Percentiles rank a stretch among this genome's conserved stretches.
Evolutionary conservation across 2,888 invertebrate species (phyloP).

Genomic region (Cryptocheilus praepositus): DNA sequence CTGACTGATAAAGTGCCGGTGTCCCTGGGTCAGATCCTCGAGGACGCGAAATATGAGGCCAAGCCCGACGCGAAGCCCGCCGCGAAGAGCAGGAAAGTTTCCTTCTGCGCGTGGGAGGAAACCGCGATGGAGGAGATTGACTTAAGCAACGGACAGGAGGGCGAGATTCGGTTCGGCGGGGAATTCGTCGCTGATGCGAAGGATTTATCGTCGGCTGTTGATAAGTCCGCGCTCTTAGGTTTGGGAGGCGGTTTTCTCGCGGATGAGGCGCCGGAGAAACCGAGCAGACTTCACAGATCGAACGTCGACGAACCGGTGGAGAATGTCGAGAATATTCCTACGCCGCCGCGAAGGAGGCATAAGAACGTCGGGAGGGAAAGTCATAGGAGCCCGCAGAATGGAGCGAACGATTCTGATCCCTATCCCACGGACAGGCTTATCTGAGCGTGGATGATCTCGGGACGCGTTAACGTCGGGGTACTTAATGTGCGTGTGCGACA

Average conservation of each 20-base stretch:
- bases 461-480: too few species aligned
- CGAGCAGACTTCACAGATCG: slow-evolving; percentile 58
- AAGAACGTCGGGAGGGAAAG: slow-evolving; percentile 23
- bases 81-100: slow-evolving; percentile 38
- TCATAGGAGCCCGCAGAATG: background rate
- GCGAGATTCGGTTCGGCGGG: background rate
- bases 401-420: slow-evolving; percentile 25
- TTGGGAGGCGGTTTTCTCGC: background rate
- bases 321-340: slow-evolving; percentile 54
- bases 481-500: too few species aligned
- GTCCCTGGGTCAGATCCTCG: slow-evolving; percentile 30
- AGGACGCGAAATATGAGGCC: too few species aligned
- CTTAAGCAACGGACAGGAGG: slow-evolving; percentile 29
- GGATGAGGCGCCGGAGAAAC: slow-evolving; percentile 64
- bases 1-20: slow-evolving; percentile 7
- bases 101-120: slow-evolving; percentile 50
- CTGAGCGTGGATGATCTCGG: slow-evolving; percentile 36
- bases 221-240: slow-evolving; percentile 5
- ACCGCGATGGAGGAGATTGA: slow-evolving; percentile 42
- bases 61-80: slow-evolving; percentile 26
- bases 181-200: background rate
- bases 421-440: slow-evolving; percentile 63
- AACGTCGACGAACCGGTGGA: slow-evolving; percentile 50
- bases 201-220: background rate
- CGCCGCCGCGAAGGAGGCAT: slow-evolving; percentile 64